Percentiles rank a stretch among this genome's conserved stretches.
These are phyloP conservation scores for Chirona hameri DNA, from an alignment of 2,888 invertebrate species.

Conservation along the genomic window DNA sequence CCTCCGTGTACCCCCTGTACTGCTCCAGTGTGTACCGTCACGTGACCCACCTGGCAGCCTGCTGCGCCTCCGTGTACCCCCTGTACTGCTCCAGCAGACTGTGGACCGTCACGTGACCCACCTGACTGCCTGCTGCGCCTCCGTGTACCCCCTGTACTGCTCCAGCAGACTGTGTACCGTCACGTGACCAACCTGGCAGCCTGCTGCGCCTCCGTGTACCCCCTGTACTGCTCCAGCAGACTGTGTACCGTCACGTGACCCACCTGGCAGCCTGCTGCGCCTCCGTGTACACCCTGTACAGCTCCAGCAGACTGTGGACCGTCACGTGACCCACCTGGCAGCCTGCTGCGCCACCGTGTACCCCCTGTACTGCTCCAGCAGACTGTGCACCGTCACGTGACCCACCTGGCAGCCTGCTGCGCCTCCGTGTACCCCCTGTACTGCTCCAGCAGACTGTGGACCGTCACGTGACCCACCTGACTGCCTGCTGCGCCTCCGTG, in stretches of 20 bases:
- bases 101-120: constrained; percentile 41
- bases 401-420: neutral
- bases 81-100: too few species aligned
- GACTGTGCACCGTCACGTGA: constrained; percentile 41
- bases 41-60: constrained; percentile 41
- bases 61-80: constrained; percentile 44
- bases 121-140: too few species aligned
- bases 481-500: neutral
- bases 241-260: neutral
- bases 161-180: too few species aligned
- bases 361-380: constrained; percentile 36
- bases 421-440: too few species aligned
- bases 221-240: constrained; percentile 36
- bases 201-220: neutral
- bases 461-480: neutral
- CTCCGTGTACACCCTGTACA: constrained; percentile 33
- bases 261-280: neutral
- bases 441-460: too few species aligned
- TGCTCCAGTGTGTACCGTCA: constrained; percentile 37
- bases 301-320: constrained; percentile 37
- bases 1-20: constrained; percentile 32
- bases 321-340: constrained; percentile 41
- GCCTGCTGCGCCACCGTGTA: constrained; percentile 43
- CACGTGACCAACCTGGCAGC: neutral
- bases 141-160: too few species aligned